phyloP scores from a whole-genome alignment of 1,140 invertebrate species.

The Eriocheir sinensis region DNA sequence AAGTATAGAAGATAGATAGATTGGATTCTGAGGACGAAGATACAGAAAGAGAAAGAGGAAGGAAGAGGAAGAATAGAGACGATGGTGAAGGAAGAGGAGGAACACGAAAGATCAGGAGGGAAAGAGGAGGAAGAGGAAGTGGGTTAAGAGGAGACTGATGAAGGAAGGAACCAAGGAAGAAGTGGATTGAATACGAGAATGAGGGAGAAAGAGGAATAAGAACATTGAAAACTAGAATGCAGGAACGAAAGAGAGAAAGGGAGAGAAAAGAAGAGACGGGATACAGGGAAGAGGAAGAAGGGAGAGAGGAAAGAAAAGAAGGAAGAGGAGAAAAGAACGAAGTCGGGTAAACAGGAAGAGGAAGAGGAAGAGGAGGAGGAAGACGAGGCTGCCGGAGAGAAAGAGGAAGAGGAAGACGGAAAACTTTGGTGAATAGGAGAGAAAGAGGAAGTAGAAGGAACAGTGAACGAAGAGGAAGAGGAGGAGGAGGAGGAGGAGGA shows the following conservation, averaged over 20 bases:
- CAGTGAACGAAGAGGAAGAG: neutral
- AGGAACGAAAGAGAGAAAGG: constrained; percentile 36
- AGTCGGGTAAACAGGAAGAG: neutral
- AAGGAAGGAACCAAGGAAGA: too few relatives aligned
- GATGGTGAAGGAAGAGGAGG: too few relatives aligned
- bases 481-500: neutral
- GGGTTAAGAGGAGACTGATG: too few relatives aligned
- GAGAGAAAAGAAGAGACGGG: neutral
- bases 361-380: neutral
- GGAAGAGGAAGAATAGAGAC: too few relatives aligned
- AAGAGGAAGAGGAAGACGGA: neutral
- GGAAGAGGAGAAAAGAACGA: neutral
- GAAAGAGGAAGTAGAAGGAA: constrained; percentile 12
- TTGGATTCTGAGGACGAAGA: too few relatives aligned
- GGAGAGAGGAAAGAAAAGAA: neutral
- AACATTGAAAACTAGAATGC: neutral
- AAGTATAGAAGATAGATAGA: too few relatives aligned
- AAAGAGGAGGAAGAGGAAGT: too few relatives aligned
- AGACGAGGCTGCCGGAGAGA: neutral
- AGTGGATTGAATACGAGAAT: too few relatives aligned
- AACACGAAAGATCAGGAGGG: too few relatives aligned
- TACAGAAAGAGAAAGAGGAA: too few relatives aligned
- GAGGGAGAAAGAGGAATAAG: too few relatives aligned
- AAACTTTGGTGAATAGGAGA: neutral
- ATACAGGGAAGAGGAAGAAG: neutral